These are phyloP conservation scores for Enteromius paludinosus DNA, from an alignment of 2,797 vertebrate species.

Conservation along the genomic window DNA sequence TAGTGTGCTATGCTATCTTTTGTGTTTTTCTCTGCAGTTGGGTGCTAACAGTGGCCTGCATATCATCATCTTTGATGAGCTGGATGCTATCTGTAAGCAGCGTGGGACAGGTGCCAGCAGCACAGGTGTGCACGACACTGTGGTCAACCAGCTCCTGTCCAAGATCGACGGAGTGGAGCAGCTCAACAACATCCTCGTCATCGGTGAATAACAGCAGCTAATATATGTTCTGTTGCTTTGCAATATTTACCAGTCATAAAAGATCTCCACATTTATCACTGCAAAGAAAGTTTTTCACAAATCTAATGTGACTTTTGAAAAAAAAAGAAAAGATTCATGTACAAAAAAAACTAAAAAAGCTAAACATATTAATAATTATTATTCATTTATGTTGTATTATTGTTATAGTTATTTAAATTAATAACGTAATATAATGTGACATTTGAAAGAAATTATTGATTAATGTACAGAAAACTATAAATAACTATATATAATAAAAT, in stretches of 20 bases:
- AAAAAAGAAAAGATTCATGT: background rate
- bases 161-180: conserved; percentile 98
- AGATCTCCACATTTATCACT: background rate
- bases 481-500: no score
- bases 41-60: conserved; percentile 97
- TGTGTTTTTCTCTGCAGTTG: conserved; percentile 74
- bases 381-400: background rate
- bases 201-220: conserved; percentile 77
- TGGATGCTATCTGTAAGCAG: conserved; percentile 99
- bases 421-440: background rate
- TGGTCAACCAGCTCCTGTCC: conserved; percentile 96
- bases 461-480: background rate
- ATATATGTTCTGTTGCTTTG: background rate
- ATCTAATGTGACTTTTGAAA: background rate
- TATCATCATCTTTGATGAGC: conserved; percentile 98
- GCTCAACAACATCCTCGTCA: conserved; percentile 98
- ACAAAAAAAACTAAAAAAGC: background rate
- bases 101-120: conserved; percentile 94
- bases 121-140: conserved; percentile 95
- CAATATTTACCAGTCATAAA: no score
- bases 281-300: background rate
- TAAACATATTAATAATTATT: background rate
- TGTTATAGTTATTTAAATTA: background rate
- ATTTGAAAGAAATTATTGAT: background rate
- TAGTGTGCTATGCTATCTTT: background rate